These are phyloP conservation scores for Lypha dubia DNA, from an alignment of 2,888 invertebrate species.

Conservation along the genomic window DNA sequence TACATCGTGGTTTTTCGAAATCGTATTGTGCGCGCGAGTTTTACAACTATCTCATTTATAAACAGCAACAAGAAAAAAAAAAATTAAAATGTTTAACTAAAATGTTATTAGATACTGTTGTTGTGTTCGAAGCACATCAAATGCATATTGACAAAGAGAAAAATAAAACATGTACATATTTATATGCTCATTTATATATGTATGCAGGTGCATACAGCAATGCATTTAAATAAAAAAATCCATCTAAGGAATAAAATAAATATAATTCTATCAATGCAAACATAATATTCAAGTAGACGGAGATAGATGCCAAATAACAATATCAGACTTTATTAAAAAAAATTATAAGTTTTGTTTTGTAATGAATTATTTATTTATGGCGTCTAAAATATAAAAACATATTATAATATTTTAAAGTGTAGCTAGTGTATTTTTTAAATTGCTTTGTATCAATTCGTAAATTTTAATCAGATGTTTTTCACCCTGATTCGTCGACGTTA, in stretches of 20 bases:
- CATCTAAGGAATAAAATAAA: background rate
- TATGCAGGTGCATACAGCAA: background rate
- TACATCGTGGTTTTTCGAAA: constrained; percentile 59
- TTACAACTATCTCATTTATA: constrained; percentile 1
- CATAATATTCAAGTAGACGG: constrained; percentile 17
- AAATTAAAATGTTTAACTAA: constrained; percentile 20
- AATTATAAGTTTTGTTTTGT: constrained; percentile 24
- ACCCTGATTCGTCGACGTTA: constrained; percentile 27
- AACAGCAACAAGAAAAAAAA: constrained; percentile 13
- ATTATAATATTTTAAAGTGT: background rate
- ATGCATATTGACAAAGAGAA: constrained; percentile 7
- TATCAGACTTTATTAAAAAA: constrained; percentile 46
- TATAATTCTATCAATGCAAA: constrained; percentile 8
- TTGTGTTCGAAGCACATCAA: constrained; percentile 29
- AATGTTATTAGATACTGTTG: constrained; percentile 50
- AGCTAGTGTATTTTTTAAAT: constrained; percentile 6
- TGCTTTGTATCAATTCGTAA: constrained; percentile 23
- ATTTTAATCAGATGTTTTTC: constrained; percentile 42
- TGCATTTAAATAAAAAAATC: constrained; percentile 20
- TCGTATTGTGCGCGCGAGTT: constrained; percentile 49
- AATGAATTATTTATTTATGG: constrained; percentile 42
- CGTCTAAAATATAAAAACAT: constrained; percentile 2
- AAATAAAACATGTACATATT: background rate
- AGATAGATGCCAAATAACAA: constrained; percentile 8
- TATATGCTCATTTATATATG: background rate